These are phyloP conservation scores for Baryphthengus martii DNA, from an alignment of 2,113 vertebrate species.

Conservation along the genomic window DNA sequence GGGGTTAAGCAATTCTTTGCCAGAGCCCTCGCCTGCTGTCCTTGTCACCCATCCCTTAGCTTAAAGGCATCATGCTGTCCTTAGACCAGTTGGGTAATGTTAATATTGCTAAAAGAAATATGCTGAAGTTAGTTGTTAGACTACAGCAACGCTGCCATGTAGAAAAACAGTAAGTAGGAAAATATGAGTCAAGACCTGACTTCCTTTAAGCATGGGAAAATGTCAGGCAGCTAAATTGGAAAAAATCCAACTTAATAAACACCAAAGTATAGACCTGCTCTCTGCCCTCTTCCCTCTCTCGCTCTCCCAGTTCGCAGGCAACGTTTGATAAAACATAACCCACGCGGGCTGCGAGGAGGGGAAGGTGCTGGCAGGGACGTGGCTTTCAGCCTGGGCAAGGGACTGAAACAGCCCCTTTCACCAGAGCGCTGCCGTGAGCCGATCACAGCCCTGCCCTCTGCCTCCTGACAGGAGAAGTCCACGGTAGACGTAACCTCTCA, in stretches of 20 bases:
- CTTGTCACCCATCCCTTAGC: neutral
- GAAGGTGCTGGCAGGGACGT: neutral
- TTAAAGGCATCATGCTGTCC: neutral
- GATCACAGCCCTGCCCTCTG: neutral
- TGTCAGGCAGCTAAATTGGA: constrained; percentile 5
- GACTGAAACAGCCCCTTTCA: neutral
- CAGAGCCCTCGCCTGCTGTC: neutral
- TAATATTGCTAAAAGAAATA: constrained; percentile 8
- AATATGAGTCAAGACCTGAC: constrained; percentile 4
- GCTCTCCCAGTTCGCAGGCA: neutral
- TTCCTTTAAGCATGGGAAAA: constrained; percentile 44
- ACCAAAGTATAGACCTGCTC: neutral
- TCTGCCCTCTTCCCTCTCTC: neutral
- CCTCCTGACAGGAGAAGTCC: neutral
- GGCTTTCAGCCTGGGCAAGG: neutral
- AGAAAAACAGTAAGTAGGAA: neutral
- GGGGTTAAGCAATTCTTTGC: neutral
- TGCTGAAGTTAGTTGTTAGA: neutral
- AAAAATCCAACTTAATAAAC: neutral
- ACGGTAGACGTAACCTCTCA: neutral
- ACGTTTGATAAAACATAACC: neutral
- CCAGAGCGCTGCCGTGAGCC: neutral
- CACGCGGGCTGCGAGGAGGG: neutral
- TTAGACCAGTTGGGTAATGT: neutral
- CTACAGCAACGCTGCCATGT: neutral